Percentiles rank a stretch among this genome's conserved stretches.
Conservation (phyloP, 2,797 vertebrate genomes). For the Hemitrygon akajei region DNA sequence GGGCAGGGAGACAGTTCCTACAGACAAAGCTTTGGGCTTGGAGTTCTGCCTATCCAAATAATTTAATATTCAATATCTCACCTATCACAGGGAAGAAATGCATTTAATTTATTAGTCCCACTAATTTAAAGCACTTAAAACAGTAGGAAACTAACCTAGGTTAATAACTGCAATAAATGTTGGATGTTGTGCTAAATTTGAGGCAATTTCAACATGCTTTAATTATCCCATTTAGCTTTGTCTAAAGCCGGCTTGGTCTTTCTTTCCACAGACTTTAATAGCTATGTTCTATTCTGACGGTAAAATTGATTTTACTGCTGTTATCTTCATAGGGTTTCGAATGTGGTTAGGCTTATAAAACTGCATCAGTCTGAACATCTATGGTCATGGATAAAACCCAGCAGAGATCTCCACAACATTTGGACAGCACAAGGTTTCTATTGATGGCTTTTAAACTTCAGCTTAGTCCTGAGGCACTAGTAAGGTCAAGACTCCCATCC, state of each 20-base stretch:
- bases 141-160: background rate
- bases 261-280: background rate
- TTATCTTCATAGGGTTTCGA: background rate
- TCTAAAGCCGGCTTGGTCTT: background rate
- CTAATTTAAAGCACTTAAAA: slow-evolving; percentile 13
- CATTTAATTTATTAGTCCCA: background rate
- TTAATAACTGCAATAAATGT: background rate
- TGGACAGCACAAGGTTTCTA: background rate
- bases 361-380: background rate
- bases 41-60: background rate
- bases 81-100: slow-evolving; percentile 19
- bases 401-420: background rate
- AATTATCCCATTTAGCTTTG: slow-evolving; percentile 10
- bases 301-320: background rate
- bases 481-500: background rate
- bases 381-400: background rate
- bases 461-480: background rate
- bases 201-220: background rate
- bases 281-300: background rate
- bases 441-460: background rate
- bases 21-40: background rate
- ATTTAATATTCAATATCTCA: background rate
- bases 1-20: background rate
- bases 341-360: background rate
- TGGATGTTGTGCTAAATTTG: background rate